These are phyloP conservation scores for Metaphire vulgaris DNA, from an alignment of 1,140 invertebrate species.

Conservation along the genomic window DNA sequence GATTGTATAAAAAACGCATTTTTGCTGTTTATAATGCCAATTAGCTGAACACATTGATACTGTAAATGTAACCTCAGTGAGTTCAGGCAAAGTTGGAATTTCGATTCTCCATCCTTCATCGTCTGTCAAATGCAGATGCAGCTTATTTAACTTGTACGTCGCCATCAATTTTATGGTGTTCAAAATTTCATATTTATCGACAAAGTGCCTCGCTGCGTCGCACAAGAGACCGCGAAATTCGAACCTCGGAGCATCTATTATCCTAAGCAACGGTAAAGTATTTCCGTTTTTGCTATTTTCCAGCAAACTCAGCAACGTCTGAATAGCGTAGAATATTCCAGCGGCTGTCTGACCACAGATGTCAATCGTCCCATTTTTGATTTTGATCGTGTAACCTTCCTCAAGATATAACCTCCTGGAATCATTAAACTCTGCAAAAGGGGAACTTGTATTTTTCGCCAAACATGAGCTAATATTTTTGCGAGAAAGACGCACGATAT, in stretches of 20 bases:
- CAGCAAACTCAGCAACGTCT: conserved; percentile 5
- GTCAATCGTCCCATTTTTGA: background rate
- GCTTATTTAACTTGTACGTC: conserved; percentile 45
- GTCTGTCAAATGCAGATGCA: conserved; percentile 48
- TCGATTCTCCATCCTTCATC: conserved; percentile 50
- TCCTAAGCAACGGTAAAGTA: background rate
- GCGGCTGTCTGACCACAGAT: background rate
- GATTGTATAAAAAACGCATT: too few species aligned
- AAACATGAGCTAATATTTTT: background rate
- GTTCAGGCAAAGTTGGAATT: conserved; percentile 43
- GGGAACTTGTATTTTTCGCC: background rate
- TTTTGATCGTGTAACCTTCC: conserved; percentile 5
- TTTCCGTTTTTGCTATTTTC: background rate
- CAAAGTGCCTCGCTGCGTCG: conserved; percentile 46
- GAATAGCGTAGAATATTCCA: conserved; percentile 2
- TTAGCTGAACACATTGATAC: too few species aligned
- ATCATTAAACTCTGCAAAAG: background rate
- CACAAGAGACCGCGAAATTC: conserved; percentile 43
- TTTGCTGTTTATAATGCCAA: too few species aligned
- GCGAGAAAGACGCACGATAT: background rate
- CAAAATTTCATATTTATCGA: conserved; percentile 33
- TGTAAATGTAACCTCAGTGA: conserved; percentile 47
- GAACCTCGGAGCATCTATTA: conserved; percentile 31
- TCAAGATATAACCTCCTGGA: background rate
- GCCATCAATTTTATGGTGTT: conserved; percentile 42